Conservation (phyloP, 2,797 vertebrate species). For the Forpus xanthops region DNA sequence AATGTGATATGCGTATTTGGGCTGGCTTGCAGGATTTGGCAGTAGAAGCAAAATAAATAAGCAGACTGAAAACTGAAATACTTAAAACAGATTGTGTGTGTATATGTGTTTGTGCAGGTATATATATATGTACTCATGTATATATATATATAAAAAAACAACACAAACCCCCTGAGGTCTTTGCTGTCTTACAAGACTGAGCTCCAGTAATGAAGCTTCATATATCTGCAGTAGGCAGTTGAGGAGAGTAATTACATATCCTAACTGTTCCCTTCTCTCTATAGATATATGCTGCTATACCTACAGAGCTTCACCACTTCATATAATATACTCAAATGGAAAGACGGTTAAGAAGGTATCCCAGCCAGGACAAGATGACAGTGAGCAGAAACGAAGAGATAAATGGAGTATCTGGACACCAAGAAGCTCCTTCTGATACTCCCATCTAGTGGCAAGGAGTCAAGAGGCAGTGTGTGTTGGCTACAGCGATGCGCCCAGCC, state of each 20-base stretch:
- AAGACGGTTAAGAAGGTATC: not conserved
- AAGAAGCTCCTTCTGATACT: not conserved
- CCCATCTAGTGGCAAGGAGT: not conserved
- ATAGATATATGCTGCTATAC: not conserved
- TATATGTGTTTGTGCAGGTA: rapidly evolving
- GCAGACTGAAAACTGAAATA: not conserved
- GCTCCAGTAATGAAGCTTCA: not conserved
- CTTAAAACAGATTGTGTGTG: not conserved
- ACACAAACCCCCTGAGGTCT: rapidly evolving
- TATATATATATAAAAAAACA: not conserved
- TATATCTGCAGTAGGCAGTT: not conserved
- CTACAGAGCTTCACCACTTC: not conserved
- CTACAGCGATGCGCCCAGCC: not conserved
- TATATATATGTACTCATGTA: not conserved
- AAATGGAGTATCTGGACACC: not conserved
- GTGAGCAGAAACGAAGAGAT: not conserved
- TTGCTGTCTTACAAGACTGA: not conserved
- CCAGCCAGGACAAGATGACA: not conserved
- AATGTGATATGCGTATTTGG: not conserved
- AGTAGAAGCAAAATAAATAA: not conserved
- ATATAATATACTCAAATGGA: not conserved
- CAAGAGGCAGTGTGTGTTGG: not conserved
- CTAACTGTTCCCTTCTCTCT: not conserved
- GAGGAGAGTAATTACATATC: not conserved
- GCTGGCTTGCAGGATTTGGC: not conserved